These are phyloP conservation scores for human (Homo sapiens) DNA, from an alignment of 2,113 vertebrate genomes.

Conservation along the genomic window DNA sequence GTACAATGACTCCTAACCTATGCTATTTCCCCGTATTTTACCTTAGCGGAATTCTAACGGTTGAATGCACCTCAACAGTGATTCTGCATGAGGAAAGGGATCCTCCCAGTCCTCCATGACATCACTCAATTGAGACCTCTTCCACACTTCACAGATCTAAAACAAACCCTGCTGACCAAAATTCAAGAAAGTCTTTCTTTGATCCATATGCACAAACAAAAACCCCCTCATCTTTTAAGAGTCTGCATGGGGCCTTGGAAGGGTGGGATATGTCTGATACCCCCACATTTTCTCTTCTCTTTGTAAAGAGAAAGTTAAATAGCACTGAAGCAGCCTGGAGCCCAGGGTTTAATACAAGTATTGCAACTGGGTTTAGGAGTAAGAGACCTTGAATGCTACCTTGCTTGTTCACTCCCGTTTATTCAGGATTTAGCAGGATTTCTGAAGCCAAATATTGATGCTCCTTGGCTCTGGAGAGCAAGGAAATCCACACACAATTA, in stretches of 20 bases:
- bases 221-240: not conserved
- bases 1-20: not conserved
- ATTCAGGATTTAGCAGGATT: not conserved
- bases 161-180: not conserved
- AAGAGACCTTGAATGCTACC: not conserved
- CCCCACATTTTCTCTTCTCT: not conserved
- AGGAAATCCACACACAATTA: conserved; percentile 55
- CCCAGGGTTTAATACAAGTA: not conserved
- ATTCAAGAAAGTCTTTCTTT: not conserved
- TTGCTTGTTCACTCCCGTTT: not conserved
- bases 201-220: not conserved
- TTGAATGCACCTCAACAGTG: not conserved
- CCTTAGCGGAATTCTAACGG: conserved; percentile 14
- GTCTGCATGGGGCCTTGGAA: not conserved
- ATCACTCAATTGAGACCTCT: not conserved
- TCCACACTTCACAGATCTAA: not conserved
- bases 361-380: not conserved
- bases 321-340: not conserved
- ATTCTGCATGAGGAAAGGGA: not conserved
- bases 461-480: not conserved
- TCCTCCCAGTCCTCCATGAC: not conserved
- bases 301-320: not conserved
- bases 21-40: not conserved
- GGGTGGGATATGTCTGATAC: not conserved
- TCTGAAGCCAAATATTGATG: conserved; percentile 37